Evolutionary conservation across 23 tunicate species (phyloP).

Genomic region (Halocynthia aurantium): DNA sequence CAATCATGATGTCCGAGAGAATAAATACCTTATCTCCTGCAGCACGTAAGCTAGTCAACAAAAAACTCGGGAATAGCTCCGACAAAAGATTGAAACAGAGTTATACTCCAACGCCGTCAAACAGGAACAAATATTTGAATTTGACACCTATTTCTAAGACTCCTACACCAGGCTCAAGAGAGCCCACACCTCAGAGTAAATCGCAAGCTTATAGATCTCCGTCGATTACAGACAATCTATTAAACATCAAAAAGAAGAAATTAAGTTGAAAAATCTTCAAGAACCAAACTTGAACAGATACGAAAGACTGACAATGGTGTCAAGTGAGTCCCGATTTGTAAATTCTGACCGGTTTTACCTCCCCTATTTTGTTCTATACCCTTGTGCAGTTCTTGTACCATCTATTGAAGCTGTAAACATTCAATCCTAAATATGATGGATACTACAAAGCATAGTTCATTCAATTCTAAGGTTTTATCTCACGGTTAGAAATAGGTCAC

Average conservation of each 20-base stretch:
- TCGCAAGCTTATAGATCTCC: constrained; percentile 1
- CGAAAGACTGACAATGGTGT: too few species aligned
- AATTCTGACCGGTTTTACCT: too few species aligned
- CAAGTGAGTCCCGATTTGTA: too few species aligned
- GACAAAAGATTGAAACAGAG: constrained; percentile 63
- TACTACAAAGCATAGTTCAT: too few species aligned
- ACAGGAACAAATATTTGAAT: constrained; percentile 25
- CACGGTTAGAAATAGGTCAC: too few species aligned
- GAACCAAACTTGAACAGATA: too few species aligned
- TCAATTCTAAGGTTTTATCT: too few species aligned
- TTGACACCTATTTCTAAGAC: constrained; percentile 74
- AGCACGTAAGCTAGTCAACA: constrained; percentile 58
- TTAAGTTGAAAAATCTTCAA: too few species aligned
- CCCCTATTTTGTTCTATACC: too few species aligned
- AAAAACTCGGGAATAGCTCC: constrained; percentile 26
- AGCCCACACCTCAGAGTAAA: constrained; percentile 26
- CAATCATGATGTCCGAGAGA: constrained; percentile 68
- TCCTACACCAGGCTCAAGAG: constrained; percentile 37
- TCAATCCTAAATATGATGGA: too few species aligned
- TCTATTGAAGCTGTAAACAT: too few species aligned
- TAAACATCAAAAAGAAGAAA: constrained; percentile 51
- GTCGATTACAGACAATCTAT: constrained; percentile 60
- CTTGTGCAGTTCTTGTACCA: too few species aligned
- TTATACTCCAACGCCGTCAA: constrained; percentile 77
- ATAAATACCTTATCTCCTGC: constrained; percentile 75